These are phyloP conservation scores for Monomorium pharaonis DNA, from an alignment of 1,140 invertebrate genomes.

Conservation along the genomic window DNA sequence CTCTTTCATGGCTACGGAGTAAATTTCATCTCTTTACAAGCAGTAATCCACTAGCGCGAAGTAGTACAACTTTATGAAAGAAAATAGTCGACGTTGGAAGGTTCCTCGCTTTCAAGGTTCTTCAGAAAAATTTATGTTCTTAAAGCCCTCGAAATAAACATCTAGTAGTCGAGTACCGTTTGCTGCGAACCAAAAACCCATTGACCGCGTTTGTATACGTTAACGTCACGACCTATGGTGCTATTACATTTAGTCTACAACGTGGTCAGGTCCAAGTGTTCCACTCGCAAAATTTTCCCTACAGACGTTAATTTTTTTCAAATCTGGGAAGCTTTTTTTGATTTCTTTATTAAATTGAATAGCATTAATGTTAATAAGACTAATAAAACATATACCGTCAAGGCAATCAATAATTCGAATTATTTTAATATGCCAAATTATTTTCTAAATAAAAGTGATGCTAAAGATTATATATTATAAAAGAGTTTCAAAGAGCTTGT, in stretches of 20 bases:
- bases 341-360: not conserved
- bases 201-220: conserved; percentile 56
- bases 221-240: conserved; percentile 57
- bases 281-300: conserved; percentile 43
- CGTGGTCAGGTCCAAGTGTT: conserved; percentile 31
- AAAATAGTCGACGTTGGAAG: conserved; percentile 46
- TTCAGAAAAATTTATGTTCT: conserved; percentile 63
- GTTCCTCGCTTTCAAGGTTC: not conserved
- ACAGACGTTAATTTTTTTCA: not conserved
- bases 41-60: conserved; percentile 35
- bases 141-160: conserved; percentile 61
- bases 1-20: conserved; percentile 6
- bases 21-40: conserved; percentile 51
- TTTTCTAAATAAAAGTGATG: not conserved
- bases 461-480: not conserved
- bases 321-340: not conserved
- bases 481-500: not conserved
- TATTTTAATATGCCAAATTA: not conserved
- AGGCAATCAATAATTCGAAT: not conserved
- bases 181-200: conserved; percentile 35
- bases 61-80: conserved; percentile 49
- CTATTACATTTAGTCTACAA: conserved; percentile 67
- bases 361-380: not conserved
- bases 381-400: not conserved
- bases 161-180: conserved; percentile 53